phyloP scores from a whole-genome alignment of 2,888 invertebrate species.

The Graphium colonna region DNA sequence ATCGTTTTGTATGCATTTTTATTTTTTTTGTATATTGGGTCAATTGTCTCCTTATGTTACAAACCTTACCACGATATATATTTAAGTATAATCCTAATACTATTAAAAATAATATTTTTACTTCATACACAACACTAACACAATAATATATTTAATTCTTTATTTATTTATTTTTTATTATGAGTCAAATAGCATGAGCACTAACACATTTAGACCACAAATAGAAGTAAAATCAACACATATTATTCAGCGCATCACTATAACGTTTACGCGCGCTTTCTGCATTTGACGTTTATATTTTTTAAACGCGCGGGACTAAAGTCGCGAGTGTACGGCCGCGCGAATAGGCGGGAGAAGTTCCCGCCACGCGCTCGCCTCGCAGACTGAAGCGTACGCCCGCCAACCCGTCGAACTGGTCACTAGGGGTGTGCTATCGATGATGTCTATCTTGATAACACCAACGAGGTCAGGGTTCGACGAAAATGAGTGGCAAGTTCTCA shows the following conservation, averaged over 20 bases:
- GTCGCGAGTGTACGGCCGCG: slow-evolving; percentile 7
- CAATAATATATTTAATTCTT: neutral
- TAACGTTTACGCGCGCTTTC: slow-evolving; percentile 17
- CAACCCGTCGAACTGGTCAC: slow-evolving; percentile 60
- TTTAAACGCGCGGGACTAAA: slow-evolving; percentile 16
- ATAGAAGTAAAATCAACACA: neutral
- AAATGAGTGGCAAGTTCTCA: slow-evolving; percentile 33
- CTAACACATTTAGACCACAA: slow-evolving; percentile 12
- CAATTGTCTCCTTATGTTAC: slow-evolving; percentile 15
- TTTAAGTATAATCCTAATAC: too few relatives aligned
- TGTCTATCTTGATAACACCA: slow-evolving; percentile 70
- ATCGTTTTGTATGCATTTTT: too few relatives aligned
- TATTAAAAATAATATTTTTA: too few relatives aligned
- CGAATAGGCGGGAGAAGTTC: slow-evolving; percentile 41
- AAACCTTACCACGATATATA: slow-evolving; percentile 23
- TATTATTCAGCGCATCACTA: neutral
- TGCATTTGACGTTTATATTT: slow-evolving; percentile 17
- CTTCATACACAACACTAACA: neutral
- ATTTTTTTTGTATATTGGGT: neutral
- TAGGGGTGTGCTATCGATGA: slow-evolving; percentile 63
- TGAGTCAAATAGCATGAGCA: neutral
- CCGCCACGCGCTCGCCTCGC: slow-evolving; percentile 55
- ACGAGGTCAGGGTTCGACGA: slow-evolving; percentile 68
- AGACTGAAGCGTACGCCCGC: slow-evolving; percentile 57
- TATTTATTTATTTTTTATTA: too few relatives aligned